Evolutionary conservation across 2,113 vertebrate genomes (phyloP), one percentile per base, ranked within the genome.

Genomic region (Vireo altiloquus): DNA sequence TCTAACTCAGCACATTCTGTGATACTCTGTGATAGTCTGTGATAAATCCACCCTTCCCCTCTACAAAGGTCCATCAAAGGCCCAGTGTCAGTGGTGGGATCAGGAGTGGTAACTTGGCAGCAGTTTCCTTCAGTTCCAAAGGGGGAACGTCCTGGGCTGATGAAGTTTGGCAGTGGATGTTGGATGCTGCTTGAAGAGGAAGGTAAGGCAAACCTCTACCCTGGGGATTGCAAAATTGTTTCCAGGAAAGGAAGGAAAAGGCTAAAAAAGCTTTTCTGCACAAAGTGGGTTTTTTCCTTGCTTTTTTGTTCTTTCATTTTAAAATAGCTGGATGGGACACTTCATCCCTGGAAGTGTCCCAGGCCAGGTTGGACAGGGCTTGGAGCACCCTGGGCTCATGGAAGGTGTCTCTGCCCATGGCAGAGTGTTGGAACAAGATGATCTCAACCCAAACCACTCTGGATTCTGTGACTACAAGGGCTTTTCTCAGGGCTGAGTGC

Each of bases 1-100:
- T 13, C 52, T 52, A 40, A 1, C 15, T 23, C 2, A 0, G 25
- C 8, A 7, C 2, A 4, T 13, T 20, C 59, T 66, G 42, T 4
- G 52, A 21, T 37, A 10, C 50, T 42, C 70, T 39, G 39, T 39
- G 39, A 39, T 39, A 39, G 12, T 39, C 39, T 21, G 70, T 11
- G 52, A 50, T 46, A 52, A 80, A 72, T 40, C 46, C 44, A 69
- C 19, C 28, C n/a, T 59, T 35, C 31, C 44, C 42, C n/a, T 87
- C 68, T 1, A 4, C 8, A 9, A 18, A 78, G 50, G 56, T 2
- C 33, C 53, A 18, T 12, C 46, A 21, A 9, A 60, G 40, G 17
- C 23, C 11, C 11, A 3, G 33, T 8, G 39, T 5, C 2, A 1
- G 21, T 5, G 71, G 6, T 53, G 56, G 56, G 16, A 24, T 16